These are phyloP conservation scores for Drosophila micromelanica DNA, from an alignment of 1,140 invertebrate species.

Conservation along the genomic window DNA sequence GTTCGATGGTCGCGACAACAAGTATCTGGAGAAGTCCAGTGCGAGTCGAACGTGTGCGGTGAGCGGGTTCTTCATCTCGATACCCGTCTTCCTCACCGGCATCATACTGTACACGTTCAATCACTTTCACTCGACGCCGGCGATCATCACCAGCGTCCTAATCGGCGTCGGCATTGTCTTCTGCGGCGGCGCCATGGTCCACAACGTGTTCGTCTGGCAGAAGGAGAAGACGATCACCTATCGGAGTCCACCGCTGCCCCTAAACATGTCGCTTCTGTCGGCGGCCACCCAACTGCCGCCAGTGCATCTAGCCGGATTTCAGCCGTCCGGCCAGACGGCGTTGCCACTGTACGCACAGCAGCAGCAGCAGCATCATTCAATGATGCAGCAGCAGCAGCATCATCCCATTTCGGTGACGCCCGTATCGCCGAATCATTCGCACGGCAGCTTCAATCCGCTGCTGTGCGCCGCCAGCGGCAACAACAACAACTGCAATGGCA, in stretches of 20 bases:
- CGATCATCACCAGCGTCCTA: slow-evolving; percentile 94
- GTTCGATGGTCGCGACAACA: slow-evolving; percentile 90
- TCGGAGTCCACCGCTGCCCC: slow-evolving; percentile 73
- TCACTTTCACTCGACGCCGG: slow-evolving; percentile 95
- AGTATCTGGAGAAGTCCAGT: slow-evolving; percentile 95
- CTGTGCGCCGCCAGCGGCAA: slow-evolving; percentile 34
- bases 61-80: slow-evolving; percentile 96
- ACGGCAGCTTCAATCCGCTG: slow-evolving; percentile 82
- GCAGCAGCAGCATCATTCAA: slow-evolving; percentile 43
- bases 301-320: slow-evolving; percentile 40
- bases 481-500: slow-evolving; percentile 36
- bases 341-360: slow-evolving; percentile 72
- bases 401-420: slow-evolving; percentile 79
- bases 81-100: slow-evolving; percentile 96
- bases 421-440: slow-evolving; percentile 82
- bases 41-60: slow-evolving; percentile 95
- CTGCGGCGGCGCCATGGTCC: slow-evolving; percentile 96
- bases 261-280: slow-evolving; percentile 54
- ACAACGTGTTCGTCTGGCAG: slow-evolving; percentile 97
- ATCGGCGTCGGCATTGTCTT: slow-evolving; percentile 95
- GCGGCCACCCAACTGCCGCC: slow-evolving; percentile 26
- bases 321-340: not conserved
- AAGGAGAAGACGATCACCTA: slow-evolving; percentile 90
- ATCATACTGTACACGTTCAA: slow-evolving; percentile 96
- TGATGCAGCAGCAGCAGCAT: slow-evolving; percentile 46